Conservation (phyloP, 1,140 invertebrate genomes). For the Drosophila virilis region DNA sequence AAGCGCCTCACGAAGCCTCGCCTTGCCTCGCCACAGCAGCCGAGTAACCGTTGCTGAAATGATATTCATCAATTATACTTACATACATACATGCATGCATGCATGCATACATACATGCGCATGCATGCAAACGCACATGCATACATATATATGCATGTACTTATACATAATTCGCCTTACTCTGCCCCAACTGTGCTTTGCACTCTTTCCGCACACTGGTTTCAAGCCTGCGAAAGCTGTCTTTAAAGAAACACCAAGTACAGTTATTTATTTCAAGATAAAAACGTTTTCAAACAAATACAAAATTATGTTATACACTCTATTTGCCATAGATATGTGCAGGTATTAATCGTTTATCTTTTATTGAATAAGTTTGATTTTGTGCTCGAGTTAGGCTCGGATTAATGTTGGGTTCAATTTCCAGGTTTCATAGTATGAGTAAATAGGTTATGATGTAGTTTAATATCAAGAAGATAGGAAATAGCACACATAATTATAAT, state of each 20-base stretch:
- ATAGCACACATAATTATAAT: no score
- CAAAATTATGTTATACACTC: no score
- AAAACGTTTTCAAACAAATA: no score
- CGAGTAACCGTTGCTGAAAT: constrained; percentile 35
- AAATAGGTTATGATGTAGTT: no score
- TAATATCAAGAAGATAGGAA: no score
- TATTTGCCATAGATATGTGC: no score
- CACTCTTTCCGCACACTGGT: constrained; percentile 27
- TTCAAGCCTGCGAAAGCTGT: constrained; percentile 13
- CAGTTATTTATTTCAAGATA: no score
- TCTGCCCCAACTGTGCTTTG: constrained; percentile 16
- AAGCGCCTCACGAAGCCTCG: constrained; percentile 64
- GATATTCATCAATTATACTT: constrained; percentile 21
- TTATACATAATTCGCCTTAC: constrained; percentile 33
- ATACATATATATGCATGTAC: constrained; percentile 1
- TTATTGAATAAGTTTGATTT: no score
- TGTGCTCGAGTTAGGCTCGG: no score
- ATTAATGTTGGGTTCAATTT: no score
- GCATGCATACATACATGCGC: not conserved
- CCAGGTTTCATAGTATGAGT: no score
- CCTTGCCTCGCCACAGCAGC: constrained; percentile 12
- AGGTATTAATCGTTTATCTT: no score
- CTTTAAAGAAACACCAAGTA: not conserved
- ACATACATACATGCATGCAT: not conserved
- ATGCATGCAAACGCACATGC: not conserved